Percentiles rank a stretch among this genome's conserved stretches.
Conservation (phyloP, 2,888 invertebrate genomes). For the Bugulina stolonifera region DNA sequence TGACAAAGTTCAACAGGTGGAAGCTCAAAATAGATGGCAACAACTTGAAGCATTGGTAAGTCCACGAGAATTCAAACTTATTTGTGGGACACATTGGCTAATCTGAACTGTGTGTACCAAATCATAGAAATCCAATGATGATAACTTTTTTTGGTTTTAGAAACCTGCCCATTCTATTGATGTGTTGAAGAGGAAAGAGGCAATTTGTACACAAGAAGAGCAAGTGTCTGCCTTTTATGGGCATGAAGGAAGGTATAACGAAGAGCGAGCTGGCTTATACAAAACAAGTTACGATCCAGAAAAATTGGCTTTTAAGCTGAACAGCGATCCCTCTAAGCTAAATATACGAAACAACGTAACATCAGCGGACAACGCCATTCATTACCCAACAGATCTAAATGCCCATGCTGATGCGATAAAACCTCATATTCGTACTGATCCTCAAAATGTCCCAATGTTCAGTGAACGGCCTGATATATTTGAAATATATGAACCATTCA, state of each 20-base stretch:
- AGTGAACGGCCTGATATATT: slow-evolving; percentile 24
- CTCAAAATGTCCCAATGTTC: slow-evolving; percentile 18
- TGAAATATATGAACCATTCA: slow-evolving; percentile 20
- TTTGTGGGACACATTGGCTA: no score
- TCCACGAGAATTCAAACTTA: not conserved
- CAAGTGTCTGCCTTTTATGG: slow-evolving; percentile 43
- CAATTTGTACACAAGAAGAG: slow-evolving; percentile 33
- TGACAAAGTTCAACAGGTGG: slow-evolving; percentile 41
- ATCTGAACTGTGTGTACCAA: no score
- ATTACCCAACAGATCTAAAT: slow-evolving; percentile 24
- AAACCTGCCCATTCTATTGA: slow-evolving; percentile 41
- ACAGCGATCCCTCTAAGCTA: slow-evolving; percentile 28
- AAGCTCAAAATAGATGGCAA: slow-evolving; percentile 44
- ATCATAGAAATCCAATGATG: not conserved
- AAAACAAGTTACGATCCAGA: slow-evolving; percentile 47
- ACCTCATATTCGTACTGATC: not conserved
- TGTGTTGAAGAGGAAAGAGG: slow-evolving; percentile 41
- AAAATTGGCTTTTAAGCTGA: slow-evolving; percentile 40
- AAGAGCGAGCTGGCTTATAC: slow-evolving; percentile 47
- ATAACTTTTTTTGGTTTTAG: slow-evolving; percentile 28
- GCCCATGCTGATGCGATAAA: not conserved
- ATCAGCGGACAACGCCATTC: slow-evolving; percentile 8
- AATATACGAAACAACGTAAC: slow-evolving; percentile 5
- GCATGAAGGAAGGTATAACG: slow-evolving; percentile 47
- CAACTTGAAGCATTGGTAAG: slow-evolving; percentile 35